Conservation (phyloP, 2,113 vertebrate species). For the Boulengeromyrus knoepffleri region DNA sequence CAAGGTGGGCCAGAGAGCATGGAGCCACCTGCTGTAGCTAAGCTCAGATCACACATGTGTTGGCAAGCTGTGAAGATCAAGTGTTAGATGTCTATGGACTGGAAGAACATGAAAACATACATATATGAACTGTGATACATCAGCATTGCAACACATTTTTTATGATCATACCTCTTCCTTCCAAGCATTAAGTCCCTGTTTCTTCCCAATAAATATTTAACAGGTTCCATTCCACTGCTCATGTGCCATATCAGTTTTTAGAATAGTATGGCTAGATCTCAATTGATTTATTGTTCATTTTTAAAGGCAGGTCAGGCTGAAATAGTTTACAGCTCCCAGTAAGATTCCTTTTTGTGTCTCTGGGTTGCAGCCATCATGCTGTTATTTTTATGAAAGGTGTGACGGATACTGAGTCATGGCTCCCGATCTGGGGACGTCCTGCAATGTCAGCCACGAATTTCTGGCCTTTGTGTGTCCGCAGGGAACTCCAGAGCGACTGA, state of each 20-base stretch:
- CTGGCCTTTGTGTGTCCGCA: constrained; percentile 45
- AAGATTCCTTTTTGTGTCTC: background rate
- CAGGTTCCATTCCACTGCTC: background rate
- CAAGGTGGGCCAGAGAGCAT: constrained; percentile 63
- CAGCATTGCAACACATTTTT: background rate
- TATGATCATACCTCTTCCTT: background rate
- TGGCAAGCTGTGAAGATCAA: background rate
- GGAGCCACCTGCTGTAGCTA: background rate
- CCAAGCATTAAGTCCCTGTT: background rate
- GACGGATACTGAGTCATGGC: background rate
- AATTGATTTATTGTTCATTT: background rate
- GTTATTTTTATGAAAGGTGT: background rate
- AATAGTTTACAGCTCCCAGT: background rate
- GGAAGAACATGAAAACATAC: background rate
- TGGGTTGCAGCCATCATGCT: background rate
- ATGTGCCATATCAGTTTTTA: background rate
- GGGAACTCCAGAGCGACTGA: constrained; percentile 90
- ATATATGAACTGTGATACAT: background rate
- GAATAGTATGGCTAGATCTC: background rate
- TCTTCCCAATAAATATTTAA: background rate
- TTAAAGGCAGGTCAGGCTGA: background rate
- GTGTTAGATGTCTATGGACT: background rate
- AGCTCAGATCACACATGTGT: background rate
- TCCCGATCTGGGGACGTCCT: background rate
- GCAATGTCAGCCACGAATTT: background rate